Base-by-base conservation (phyloP, 2,113 vertebrate species). In the Ictalurus furcatus region DNA sequence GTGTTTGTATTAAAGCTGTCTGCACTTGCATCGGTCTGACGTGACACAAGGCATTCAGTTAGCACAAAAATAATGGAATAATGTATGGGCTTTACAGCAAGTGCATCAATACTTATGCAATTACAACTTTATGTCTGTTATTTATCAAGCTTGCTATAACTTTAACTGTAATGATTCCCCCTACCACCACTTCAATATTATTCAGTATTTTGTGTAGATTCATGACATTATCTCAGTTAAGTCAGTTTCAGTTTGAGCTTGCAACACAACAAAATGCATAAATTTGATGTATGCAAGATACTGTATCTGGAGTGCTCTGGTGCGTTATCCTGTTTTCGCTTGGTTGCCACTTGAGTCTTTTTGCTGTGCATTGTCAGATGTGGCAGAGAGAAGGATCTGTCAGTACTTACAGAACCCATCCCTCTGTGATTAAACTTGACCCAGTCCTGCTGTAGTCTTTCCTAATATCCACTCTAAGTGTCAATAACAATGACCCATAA, bases 391-490 rank as follows among this genome's bases (percentile, higher is more conserved):
- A 59, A 65, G 34, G 54, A 84, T 44, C 76, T 54, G 78, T 82
- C 44, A 69, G 25, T 67, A 9, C 59, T 54, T 78, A 69, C 54
- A 74, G 54, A 73, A 84, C 30, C 37, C 54, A 73, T 88, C 30
- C 78, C 61, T 56, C 79, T 54, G 80, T 88, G 80, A 88, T 88
- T 69, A 84, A 61, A 54, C 30, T 59, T 76, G 87, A 86, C 76
- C 87, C 54, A 76, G 30, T 28, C 84, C 48, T 90, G 56, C 44
- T 11, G 73, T 30, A 69, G 80, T 34, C 69, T 65, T 85, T 79
- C 56, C 40, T 56, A 58, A 61, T 79, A 83, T 87, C 5, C 23
- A 23, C 44, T 73, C 40, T 78, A 71, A 73, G 30, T 63, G 67
- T 89, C 76, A 89, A 8, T 37, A 63, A 87, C 84, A 78, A 86